Evolutionary conservation across 1,140 invertebrate genomes (phyloP).

Genomic region (Pectinophora gossypiella): DNA sequence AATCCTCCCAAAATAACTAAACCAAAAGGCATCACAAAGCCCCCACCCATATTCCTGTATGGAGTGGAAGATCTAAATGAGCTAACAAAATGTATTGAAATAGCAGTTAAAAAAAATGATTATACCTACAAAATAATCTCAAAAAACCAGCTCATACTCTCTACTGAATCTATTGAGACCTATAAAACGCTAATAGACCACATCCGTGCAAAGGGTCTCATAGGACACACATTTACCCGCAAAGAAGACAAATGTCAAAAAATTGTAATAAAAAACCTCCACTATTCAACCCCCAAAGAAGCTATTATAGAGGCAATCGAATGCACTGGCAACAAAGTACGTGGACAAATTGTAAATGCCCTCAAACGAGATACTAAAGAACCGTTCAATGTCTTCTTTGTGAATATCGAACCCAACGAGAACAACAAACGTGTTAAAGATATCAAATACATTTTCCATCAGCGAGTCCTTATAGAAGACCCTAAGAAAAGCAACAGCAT

Average conservation of each 20-base stretch:
- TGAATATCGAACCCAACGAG: neutral
- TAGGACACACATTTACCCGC: neutral
- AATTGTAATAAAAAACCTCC: neutral
- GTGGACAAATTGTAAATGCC: neutral
- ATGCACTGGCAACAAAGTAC: neutral
- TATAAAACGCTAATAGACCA: neutral
- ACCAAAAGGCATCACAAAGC: neutral
- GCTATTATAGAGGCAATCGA: neutral
- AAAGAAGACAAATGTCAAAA: neutral
- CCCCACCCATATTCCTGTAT: neutral
- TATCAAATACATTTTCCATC: slow-evolving; percentile 2
- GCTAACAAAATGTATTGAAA: neutral
- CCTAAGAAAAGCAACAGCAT: neutral
- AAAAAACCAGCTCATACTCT: neutral
- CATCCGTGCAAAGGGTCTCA: neutral
- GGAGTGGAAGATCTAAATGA: neutral
- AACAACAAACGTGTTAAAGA: slow-evolving; percentile 2
- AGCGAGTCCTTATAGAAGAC: neutral
- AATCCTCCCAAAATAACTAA: too few species aligned
- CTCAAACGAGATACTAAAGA: neutral
- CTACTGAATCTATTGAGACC: neutral
- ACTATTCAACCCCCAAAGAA: neutral
- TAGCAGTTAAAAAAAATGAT: neutral
- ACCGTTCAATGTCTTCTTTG: neutral
- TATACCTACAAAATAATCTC: neutral